Conservation (phyloP, 1,140 invertebrate genomes). For the Drosophila pandora region DNA sequence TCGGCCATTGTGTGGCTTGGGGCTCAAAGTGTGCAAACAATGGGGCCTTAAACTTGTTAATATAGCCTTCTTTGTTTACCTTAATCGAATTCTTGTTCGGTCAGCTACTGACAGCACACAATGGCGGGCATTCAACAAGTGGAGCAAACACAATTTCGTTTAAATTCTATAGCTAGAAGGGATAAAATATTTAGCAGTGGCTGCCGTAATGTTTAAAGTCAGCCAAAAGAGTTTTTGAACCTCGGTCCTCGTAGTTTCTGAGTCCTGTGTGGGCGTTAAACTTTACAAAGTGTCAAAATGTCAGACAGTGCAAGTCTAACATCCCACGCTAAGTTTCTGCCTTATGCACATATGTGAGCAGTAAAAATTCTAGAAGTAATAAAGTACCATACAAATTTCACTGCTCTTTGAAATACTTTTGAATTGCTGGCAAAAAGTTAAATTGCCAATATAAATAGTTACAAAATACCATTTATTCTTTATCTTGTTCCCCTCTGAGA, state of each 20-base stretch:
- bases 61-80: conserved; percentile 28
- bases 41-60: conserved; percentile 28
- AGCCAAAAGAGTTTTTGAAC: background rate
- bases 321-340: background rate
- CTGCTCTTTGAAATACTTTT: background rate
- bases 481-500: background rate
- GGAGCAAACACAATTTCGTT: conserved; percentile 6
- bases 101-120: conserved; percentile 2
- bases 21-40: conserved; percentile 16
- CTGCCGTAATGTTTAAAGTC: background rate
- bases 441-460: background rate
- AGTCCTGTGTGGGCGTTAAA: background rate
- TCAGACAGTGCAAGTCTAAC: background rate
- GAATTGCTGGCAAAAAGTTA: no score
- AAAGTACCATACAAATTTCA: background rate
- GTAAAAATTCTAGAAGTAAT: background rate
- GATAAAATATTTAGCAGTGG: background rate
- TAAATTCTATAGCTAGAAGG: background rate
- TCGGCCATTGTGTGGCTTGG: conserved; percentile 4
- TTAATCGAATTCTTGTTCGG: conserved; percentile 36
- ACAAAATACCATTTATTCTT: background rate
- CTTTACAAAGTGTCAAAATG: background rate
- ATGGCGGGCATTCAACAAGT: conserved; percentile 31
- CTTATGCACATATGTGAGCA: background rate
- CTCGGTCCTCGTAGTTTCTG: background rate